phyloP scores from a whole-genome alignment of 2,113 vertebrate genomes.

The Daboia siamensis region DNA sequence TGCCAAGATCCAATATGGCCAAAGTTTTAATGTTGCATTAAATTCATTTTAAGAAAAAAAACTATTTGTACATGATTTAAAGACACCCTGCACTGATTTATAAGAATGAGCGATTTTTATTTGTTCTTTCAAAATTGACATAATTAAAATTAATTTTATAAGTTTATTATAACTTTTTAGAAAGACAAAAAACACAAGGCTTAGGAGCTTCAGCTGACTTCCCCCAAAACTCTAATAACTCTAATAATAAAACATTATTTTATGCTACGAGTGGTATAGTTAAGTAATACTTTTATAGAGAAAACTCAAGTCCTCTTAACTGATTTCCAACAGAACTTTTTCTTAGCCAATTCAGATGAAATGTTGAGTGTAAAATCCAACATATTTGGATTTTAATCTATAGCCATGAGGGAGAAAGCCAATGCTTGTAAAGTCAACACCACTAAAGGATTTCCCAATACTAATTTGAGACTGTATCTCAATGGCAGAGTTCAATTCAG shows the following conservation, averaged over 20 bases:
- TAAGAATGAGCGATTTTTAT: background rate
- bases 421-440: background rate
- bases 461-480: background rate
- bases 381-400: background rate
- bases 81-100: background rate
- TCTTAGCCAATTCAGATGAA: too few relatives aligned
- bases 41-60: background rate
- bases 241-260: background rate
- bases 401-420: background rate
- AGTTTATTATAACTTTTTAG: background rate
- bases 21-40: background rate
- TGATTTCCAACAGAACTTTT: too few relatives aligned
- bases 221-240: background rate
- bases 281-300: too few relatives aligned
- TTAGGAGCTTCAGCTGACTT: background rate
- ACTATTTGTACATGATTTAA: background rate
- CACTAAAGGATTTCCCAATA: background rate
- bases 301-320: too few relatives aligned
- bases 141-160: background rate
- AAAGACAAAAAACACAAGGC: background rate
- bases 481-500: background rate
- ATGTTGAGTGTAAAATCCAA: too few relatives aligned
- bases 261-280: too few relatives aligned
- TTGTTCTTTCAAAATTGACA: background rate
- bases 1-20: background rate